Evolutionary conservation across 2,113 vertebrate genomes (phyloP), one percentile per base, ranked within the genome.

Genomic region (Gadus macrocephalus): DNA sequence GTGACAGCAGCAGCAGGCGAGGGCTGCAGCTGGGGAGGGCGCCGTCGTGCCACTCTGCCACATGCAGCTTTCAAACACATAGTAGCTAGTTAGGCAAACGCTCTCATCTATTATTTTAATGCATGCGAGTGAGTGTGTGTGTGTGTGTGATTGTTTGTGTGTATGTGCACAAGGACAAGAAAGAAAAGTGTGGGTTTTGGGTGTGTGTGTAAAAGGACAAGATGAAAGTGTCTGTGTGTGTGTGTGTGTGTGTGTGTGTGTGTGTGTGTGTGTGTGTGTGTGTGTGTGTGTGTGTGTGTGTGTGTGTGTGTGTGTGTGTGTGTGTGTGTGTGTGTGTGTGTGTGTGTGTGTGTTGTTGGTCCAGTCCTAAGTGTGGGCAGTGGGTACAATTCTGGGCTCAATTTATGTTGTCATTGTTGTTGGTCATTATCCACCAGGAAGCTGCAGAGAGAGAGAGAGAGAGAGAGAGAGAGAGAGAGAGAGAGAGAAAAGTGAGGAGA

Each of bases 391-490:
- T 72, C 71, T 68, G 74, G 73, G 61, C 80, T 85, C 68, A 72
- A 64, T 72, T 68, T 94, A 94, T 35, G 42, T 49, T 49, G 42
- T 14, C 42, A 49, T 49, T 14, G 90, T 95, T 95, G 87, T 95
- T 96, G 88, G 94, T 95, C 93, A 95, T 91, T 81, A 96, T 95
- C 96, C 96, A 98, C 96, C 96, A 98, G 76, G 95, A 97, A 38
- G 95, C 96, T 97, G 90, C 20, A 66, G 16, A 53, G 38, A 59
- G 0, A 31, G 31, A 31, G 14, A 53, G 25, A 73, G 42, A 65
- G 53, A 69, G 38, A 68, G 22, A 72, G 22, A 65, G 12, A 68
- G 56, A 68, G 5, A 62, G 22, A 60, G 15, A n/a, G 16, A 49
- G 5, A 49, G 8, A 73, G 42, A 65, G 53, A 68, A 65, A 6